A percentile compares a stretch with the other conserved stretches of the same genome.
These are phyloP conservation scores for Torymus auratus DNA, from an alignment of 2,888 invertebrate genomes.

Conservation along the genomic window DNA sequence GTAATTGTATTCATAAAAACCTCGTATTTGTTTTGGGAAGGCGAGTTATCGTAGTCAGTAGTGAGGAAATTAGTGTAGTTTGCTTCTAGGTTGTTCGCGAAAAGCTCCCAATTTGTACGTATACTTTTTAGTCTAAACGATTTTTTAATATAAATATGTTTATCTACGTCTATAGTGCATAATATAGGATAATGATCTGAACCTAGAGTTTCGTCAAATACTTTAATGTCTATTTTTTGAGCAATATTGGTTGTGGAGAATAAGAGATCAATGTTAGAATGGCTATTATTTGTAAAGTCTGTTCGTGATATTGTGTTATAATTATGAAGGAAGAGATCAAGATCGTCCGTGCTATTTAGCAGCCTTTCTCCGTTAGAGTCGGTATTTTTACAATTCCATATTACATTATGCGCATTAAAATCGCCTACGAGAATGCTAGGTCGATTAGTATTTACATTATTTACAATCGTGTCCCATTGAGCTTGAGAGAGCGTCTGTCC, in stretches of 20 bases:
- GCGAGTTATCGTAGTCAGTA: background rate
- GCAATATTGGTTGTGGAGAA: slow-evolving; percentile 22
- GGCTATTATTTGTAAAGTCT: background rate
- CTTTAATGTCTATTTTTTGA: slow-evolving; percentile 9
- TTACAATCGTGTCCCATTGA: background rate
- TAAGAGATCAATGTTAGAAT: slow-evolving; percentile 37
- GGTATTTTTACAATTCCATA: background rate
- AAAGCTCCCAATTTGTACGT: slow-evolving; percentile 1
- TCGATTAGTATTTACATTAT: background rate
- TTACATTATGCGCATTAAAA: background rate
- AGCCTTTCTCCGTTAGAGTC: slow-evolving; percentile 4
- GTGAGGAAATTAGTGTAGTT: background rate
- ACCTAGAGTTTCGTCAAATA: background rate
- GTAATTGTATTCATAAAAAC: background rate
- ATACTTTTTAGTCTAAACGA: slow-evolving; percentile 1
- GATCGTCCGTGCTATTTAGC: background rate
- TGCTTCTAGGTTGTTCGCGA: background rate
- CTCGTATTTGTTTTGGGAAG: background rate
- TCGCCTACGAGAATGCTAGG: slow-evolving; percentile 1
- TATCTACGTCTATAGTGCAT: background rate
- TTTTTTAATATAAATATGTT: slow-evolving; percentile 24
- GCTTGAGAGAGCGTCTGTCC: no score
- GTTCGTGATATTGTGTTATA: background rate
- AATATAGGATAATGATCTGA: slow-evolving; percentile 21
- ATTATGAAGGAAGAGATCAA: slow-evolving; percentile 18